A percentile compares a stretch with the other conserved stretches of the same genome.
Evolutionary conservation across 1,140 invertebrate genomes (phyloP).

Genomic region (Bombus balteatus): DNA sequence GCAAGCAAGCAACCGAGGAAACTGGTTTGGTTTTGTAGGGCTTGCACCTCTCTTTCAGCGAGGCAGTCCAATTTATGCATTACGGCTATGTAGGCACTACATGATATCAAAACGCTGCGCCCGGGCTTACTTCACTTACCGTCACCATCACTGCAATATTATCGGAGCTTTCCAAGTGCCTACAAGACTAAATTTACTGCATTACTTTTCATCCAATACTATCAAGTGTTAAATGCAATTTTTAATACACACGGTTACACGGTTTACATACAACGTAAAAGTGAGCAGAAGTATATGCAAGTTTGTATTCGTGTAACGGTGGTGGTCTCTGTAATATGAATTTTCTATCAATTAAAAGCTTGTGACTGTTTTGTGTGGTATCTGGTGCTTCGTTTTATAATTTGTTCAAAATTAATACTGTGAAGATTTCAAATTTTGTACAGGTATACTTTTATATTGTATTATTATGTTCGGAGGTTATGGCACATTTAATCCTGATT

Average conservation of each 20-base stretch:
- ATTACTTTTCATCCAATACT: conserved; percentile 37
- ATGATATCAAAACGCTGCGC: conserved; percentile 79
- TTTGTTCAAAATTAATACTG: conserved; percentile 56
- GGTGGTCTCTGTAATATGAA: conserved; percentile 65
- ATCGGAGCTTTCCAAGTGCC: conserved; percentile 72
- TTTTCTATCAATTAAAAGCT: conserved; percentile 58
- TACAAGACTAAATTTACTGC: conserved; percentile 74
- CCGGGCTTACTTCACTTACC: conserved; percentile 76
- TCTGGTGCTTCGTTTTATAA: conserved; percentile 53
- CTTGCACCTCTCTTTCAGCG: conserved; percentile 81
- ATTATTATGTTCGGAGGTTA: conserved; percentile 36
- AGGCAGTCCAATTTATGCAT: conserved; percentile 84
- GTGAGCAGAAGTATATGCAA: conserved; percentile 26
- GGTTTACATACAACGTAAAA: conserved; percentile 25
- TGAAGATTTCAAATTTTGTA: conserved; percentile 48
- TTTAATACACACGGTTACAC: conserved; percentile 3
- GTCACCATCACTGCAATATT: conserved; percentile 72
- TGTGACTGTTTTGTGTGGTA: conserved; percentile 63
- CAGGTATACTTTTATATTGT: conserved; percentile 58
- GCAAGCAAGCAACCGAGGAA: conserved; percentile 73
- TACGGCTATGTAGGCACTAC: conserved; percentile 83
- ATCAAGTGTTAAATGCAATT: conserved; percentile 34
- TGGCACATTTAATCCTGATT: neutral
- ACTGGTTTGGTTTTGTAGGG: conserved; percentile 82
- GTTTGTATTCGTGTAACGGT: conserved; percentile 41